Evolutionary conservation across 1,140 invertebrate genomes (phyloP).

Genomic region (Cherax quadricarinatus): DNA sequence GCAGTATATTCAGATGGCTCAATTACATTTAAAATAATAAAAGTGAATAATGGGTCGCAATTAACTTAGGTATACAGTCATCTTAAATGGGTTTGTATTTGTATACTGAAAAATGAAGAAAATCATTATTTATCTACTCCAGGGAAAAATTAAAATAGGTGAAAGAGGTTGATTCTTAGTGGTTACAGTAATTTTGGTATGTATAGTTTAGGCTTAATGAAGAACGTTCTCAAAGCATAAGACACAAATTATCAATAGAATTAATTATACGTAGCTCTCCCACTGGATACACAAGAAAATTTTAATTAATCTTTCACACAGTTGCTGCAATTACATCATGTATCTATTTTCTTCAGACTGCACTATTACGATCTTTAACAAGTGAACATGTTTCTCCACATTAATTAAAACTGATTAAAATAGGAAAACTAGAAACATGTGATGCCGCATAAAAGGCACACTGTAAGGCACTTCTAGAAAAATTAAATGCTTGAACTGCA

Average conservation of each 20-base stretch:
- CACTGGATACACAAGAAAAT: constrained; percentile 3
- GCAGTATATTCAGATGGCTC: neutral
- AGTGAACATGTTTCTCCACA: constrained; percentile 34
- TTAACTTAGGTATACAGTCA: neutral
- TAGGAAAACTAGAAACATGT: constrained; percentile 46
- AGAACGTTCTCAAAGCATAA: neutral
- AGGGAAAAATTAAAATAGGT: neutral
- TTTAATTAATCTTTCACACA: neutral
- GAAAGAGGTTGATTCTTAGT: neutral
- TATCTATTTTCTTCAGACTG: neutral
- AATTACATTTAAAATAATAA: neutral
- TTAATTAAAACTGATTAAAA: constrained; percentile 19
- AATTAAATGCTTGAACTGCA: constrained; percentile 36
- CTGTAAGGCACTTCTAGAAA: constrained; percentile 53
- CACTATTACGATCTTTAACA: constrained; percentile 19
- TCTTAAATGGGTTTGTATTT: neutral
- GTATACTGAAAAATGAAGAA: neutral
- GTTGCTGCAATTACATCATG: neutral
- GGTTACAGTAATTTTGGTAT: neutral
- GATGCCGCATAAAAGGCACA: constrained; percentile 51
- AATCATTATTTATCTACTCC: neutral
- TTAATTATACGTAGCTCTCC: constrained; percentile 33
- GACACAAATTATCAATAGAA: neutral
- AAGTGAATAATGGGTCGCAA: neutral
- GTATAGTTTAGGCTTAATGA: constrained; percentile 14